Evolutionary conservation across 1,140 invertebrate genomes (phyloP), one percentile per base, ranked within the genome.

Genomic region (Drosophila bipectinata): DNA sequence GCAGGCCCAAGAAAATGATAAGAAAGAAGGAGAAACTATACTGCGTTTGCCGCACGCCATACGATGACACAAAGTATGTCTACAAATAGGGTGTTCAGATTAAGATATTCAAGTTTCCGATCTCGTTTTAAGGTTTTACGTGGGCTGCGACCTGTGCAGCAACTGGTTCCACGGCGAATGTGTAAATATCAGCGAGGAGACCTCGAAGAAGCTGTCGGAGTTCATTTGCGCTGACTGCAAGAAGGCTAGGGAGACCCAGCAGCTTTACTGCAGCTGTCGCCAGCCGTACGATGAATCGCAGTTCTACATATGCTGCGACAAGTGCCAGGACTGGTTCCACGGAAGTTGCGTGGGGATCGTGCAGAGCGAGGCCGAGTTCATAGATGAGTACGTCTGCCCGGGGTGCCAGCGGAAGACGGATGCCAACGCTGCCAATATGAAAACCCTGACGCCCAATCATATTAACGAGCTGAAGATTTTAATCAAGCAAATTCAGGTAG

Each of bases 81-180:
- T 18, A 12, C 1, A n/a, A 2, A 12, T 1, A 32, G 7, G 37
- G 18, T 0, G 28, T 4, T n/a, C 32, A 6, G n/a, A 45, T 51
- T 8, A 10, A 15, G 39, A 44, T 18, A 0, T 12, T 18, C 32
- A 6, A 28, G 15, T 2, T 1, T 52, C 55, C 10, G 41, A 9
- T 77, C 82, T 48, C 4, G 1, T 7, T 60, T 10, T 10, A 85
- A 98, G 97, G 92, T 99, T 99, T 92, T 99, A 99, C 92, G 97
- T 99, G 73, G 98, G 97, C 34, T 99, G 99, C 93, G 98, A 99
- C 92, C 93, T 97, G 58, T 99, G 98, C 92, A 97, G 97, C 76
- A 98, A 99, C 92, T 99, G 98, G 98, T 99, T 99, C 93, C 98
- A 99, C 92, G 98, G 98, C 2, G 96, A 97, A 78, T 99, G 99